Evolutionary conservation across 2,888 invertebrate species (phyloP), one percentile per base, ranked within the genome.

Genomic region (Heliothis peltigera): DNA sequence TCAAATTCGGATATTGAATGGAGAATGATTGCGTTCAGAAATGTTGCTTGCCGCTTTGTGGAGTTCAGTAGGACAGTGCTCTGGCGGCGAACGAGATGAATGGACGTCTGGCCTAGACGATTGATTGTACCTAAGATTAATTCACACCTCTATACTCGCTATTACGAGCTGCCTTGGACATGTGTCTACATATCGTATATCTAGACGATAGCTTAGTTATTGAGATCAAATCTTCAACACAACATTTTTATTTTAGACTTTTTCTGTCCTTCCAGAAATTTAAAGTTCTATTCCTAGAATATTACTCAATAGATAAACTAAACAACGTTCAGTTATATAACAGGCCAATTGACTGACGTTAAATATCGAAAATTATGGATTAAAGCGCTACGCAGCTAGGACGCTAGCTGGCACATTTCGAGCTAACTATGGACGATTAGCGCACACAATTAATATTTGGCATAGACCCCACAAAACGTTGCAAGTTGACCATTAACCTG

Each of bases 1-100:
- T 92, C 88, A 86, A 91, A 92, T 90, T 87, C 88, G 89, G 87
- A 91, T 92, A 92, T 93, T 94, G 94, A 94, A 94, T 94, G 94
- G 92, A 89, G 89, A 86, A 91, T 90, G 88, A 91, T 90, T 87
- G 85, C 85, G 87, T 87, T 88, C 88, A 85, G 86, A 88, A 86
- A 88, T 88, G 90, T 90, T 86, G 87, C 86, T 87, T 87, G 81
- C 81, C 63, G 66, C 61, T 85, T 86, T 85, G 84, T 83, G 68
- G 70, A 79, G 90, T 86, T 89, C 88, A 91, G 81, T 92, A 79
- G 91, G 89, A 88, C 92, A 89, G 83, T 84, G 64, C 61, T 44
- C 56, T 68, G 64, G 60, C 64, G 59, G 48, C 42, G 43, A 69
- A 70, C 65, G 71, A 75, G 61, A 63, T 61, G 66, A 59, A 59